phyloP scores from a whole-genome alignment of 2,888 invertebrate genomes.

The Auanema freiburgensis region DNA sequence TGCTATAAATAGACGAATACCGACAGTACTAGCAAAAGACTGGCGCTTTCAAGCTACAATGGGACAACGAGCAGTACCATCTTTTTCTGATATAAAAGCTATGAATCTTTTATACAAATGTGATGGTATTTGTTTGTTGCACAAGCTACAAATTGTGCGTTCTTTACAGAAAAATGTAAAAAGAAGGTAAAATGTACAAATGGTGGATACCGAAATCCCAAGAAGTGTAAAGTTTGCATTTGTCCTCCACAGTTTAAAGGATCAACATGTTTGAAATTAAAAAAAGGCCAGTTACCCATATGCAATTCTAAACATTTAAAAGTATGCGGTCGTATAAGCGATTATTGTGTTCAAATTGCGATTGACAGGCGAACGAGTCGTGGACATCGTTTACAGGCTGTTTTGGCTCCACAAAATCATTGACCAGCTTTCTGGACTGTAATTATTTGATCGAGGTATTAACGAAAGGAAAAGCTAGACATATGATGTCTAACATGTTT shows the following conservation, averaged over 20 bases:
- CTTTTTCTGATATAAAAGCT: conserved; percentile 7
- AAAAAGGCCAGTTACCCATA: not conserved
- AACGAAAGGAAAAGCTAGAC: too few species aligned
- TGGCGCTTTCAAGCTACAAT: conserved; percentile 10
- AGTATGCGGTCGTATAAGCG: not conserved
- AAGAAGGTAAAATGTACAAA: not conserved
- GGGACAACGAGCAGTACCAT: not conserved
- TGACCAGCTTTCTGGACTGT: too few species aligned
- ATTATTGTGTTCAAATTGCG: too few species aligned
- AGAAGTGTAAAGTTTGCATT: not conserved
- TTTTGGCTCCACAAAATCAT: too few species aligned
- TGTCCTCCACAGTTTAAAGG: conserved; percentile 7
- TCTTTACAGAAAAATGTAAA: conserved; percentile 8
- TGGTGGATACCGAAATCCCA: conserved; percentile 1
- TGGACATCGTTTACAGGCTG: too few species aligned
- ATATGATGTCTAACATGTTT: too few species aligned
- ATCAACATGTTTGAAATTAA: not conserved
- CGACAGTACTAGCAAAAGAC: conserved; percentile 1
- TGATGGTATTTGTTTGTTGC: not conserved
- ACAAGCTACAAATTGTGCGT: too few species aligned
- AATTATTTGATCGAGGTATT: too few species aligned
- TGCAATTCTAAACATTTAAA: conserved; percentile 5
- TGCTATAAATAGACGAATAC: conserved; percentile 2
- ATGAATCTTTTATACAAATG: conserved; percentile 7
- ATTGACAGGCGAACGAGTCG: too few species aligned